Evolutionary conservation across 2,888 invertebrate genomes (phyloP).

Genomic region (Cataglyphis altisquamis): DNA sequence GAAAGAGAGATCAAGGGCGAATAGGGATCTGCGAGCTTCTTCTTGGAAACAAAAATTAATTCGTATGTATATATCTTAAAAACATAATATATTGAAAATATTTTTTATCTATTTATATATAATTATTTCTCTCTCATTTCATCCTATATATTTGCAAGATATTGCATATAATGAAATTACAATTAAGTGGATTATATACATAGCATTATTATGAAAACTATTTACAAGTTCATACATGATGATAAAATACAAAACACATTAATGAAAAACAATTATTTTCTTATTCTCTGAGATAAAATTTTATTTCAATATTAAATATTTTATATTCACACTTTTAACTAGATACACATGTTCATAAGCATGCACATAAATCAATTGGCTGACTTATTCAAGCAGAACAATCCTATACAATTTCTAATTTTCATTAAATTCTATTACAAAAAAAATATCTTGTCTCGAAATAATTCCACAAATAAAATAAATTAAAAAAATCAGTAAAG

Average conservation of each 20-base stretch:
- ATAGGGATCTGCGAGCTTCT: background rate
- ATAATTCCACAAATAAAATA: background rate
- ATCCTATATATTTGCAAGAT: background rate
- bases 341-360: background rate
- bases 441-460: background rate
- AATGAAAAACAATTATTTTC: background rate
- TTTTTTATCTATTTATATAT: background rate
- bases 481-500: background rate
- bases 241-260: constrained; percentile 21
- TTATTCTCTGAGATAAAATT: background rate
- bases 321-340: background rate
- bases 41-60: background rate
- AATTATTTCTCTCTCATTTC: background rate
- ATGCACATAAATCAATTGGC: background rate
- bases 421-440: background rate
- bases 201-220: constrained; percentile 66
- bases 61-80: too few relatives aligned
- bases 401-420: background rate
- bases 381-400: background rate
- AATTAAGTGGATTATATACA: constrained; percentile 64
- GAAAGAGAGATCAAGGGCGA: background rate
- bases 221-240: constrained; percentile 57
- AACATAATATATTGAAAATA: background rate
- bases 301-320: background rate
- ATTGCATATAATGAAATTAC: background rate